Conservation (phyloP, 2,113 vertebrate species). For the western clawed frog (Xenopus tropicalis) region UCB_Xtro_10.0 CM004443.2:72662501-72663000, state of each 20-base stretch:
- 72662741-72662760: conserved; percentile 59
- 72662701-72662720: conserved; percentile 55
- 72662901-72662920: background rate
- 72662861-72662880: background rate
- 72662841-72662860: background rate
- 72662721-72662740: conserved; percentile 51
- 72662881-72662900: background rate
- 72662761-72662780: conserved; percentile 50
- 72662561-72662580: no score
- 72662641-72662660: conserved; percentile 49
- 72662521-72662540: no score
- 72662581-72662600: no score
- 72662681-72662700: conserved; percentile 46
- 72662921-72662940: background rate
- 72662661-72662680: conserved; percentile 43
- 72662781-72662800: conserved; percentile 32
- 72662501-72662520: no score
- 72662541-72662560: no score
- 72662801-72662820: conserved; percentile 8
- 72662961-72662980: background rate
- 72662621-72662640: conserved; percentile 36
- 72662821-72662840: background rate
- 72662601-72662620: conserved; percentile 30
- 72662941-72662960: background rate
- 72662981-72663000: background rate